These are phyloP conservation scores for Drosophila antonietae DNA, from an alignment of 2,888 invertebrate species.

Conservation along the genomic window DNA sequence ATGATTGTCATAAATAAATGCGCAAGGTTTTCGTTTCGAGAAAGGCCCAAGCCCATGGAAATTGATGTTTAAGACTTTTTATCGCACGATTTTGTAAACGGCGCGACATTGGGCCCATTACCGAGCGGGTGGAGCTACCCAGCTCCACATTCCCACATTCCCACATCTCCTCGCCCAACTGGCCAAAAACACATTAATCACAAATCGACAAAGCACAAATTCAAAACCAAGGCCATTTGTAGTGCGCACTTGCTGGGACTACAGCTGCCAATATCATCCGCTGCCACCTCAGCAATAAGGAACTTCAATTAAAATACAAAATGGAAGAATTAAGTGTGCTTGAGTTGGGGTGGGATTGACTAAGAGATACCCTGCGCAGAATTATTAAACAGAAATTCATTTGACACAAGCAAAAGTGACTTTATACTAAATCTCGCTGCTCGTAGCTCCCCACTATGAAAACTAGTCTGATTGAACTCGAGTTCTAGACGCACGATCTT, in stretches of 20 bases:
- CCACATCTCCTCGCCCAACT: background rate
- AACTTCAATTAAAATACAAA: conserved; percentile 3
- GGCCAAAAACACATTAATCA: conserved; percentile 70
- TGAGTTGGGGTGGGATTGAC: background rate
- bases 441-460: background rate
- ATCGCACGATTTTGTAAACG: conserved; percentile 74
- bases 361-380: background rate
- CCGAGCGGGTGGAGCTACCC: conserved; percentile 16
- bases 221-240: conserved; percentile 68
- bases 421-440: too few relatives aligned
- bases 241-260: conserved; percentile 36
- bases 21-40: conserved; percentile 33
- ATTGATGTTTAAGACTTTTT: conserved; percentile 81
- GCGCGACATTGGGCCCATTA: conserved; percentile 52
- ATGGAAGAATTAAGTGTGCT: background rate
- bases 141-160: background rate
- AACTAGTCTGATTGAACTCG: background rate
- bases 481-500: background rate
- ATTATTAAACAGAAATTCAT: too few relatives aligned
- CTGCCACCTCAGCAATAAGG: background rate
- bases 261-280: conserved; percentile 11
- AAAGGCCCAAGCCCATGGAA: conserved; percentile 67
- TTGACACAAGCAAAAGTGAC: too few relatives aligned
- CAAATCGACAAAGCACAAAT: conserved; percentile 64
- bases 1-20: conserved; percentile 83